Conservation (phyloP, 2,888 invertebrate genomes). For the Drosophila ochracea region DNA sequence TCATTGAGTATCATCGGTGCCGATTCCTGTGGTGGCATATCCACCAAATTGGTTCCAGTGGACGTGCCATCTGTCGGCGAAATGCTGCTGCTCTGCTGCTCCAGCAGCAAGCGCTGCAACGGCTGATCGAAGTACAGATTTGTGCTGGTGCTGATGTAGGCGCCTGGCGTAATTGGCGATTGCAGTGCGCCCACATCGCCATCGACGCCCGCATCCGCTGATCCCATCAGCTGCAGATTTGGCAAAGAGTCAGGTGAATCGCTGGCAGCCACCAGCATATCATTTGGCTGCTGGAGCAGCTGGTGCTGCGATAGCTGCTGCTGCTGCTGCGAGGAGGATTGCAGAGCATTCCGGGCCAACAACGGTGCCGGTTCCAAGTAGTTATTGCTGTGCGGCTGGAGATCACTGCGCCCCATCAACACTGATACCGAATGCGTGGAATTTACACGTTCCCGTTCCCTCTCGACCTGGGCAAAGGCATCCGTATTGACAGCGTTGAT, state of each 20-base stretch:
- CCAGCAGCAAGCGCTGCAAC: slow-evolving; percentile 51
- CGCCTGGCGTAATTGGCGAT: slow-evolving; percentile 61
- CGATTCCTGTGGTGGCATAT: slow-evolving; percentile 83
- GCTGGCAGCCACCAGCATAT: slow-evolving; percentile 72
- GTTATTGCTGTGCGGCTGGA: slow-evolving; percentile 70
- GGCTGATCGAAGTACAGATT: slow-evolving; percentile 88
- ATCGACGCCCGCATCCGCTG: slow-evolving; percentile 68
- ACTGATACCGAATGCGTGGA: slow-evolving; percentile 83
- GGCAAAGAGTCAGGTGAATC: slow-evolving; percentile 86
- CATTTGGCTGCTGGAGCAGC: slow-evolving; percentile 21
- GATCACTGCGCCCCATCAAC: slow-evolving; percentile 54
- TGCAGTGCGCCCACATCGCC: slow-evolving; percentile 36
- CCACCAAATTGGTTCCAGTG: slow-evolving; percentile 41
- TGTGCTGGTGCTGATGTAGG: slow-evolving; percentile 85
- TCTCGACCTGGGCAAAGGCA: slow-evolving; percentile 83
- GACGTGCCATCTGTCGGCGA: slow-evolving; percentile 33
- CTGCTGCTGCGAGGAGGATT: slow-evolving; percentile 10
- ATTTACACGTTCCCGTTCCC: slow-evolving; percentile 83
- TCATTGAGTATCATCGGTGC: slow-evolving; percentile 80
- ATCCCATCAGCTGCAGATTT: slow-evolving; percentile 86
- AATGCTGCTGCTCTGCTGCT: slow-evolving; percentile 61
- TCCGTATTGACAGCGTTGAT: slow-evolving; percentile 88
- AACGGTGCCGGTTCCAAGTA: slow-evolving; percentile 84
- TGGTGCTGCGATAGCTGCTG: slow-evolving; percentile 10
- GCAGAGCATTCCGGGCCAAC: slow-evolving; percentile 53